Percentiles rank a stretch among this genome's conserved stretches.
phyloP scores from a whole-genome alignment of 1,140 invertebrate species.

The Chrysopa pallens region DNA sequence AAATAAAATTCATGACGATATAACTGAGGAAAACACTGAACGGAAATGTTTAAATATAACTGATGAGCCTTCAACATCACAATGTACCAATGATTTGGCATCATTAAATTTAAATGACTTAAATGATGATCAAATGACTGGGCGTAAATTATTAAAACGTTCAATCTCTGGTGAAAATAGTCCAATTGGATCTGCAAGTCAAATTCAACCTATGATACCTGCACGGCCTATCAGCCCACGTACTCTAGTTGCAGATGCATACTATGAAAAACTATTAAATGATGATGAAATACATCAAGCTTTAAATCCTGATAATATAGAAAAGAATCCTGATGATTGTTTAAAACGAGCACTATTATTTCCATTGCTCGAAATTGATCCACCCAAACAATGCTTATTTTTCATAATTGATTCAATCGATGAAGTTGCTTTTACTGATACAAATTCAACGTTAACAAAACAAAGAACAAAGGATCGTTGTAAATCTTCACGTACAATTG shows the following conservation, averaged over 20 bases:
- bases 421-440: slow-evolving; percentile 35
- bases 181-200: slow-evolving; percentile 1
- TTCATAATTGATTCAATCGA: slow-evolving; percentile 85
- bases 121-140: background rate
- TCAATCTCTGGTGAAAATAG: background rate
- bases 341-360: slow-evolving; percentile 77
- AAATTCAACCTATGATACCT: slow-evolving; percentile 30
- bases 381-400: slow-evolving; percentile 65
- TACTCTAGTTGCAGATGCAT: slow-evolving; percentile 54
- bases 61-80: background rate
- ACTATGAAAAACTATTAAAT: slow-evolving; percentile 56
- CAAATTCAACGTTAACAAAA: slow-evolving; percentile 22
- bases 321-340: slow-evolving; percentile 74
- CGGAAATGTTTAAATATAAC: background rate
- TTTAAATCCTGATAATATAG: slow-evolving; percentile 48
- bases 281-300: slow-evolving; percentile 60
- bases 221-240: slow-evolving; percentile 39
- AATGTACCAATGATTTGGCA: background rate
- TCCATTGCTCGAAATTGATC: slow-evolving; percentile 66
- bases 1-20: slow-evolving; percentile 9
- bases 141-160: background rate
- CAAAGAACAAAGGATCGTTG: slow-evolving; percentile 25
- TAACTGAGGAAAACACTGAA: background rate
- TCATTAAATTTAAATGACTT: background rate
- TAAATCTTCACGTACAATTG: slow-evolving; percentile 50